Base-by-base conservation (phyloP, 2,888 invertebrate genomes). In the Amiota communis region DNA sequence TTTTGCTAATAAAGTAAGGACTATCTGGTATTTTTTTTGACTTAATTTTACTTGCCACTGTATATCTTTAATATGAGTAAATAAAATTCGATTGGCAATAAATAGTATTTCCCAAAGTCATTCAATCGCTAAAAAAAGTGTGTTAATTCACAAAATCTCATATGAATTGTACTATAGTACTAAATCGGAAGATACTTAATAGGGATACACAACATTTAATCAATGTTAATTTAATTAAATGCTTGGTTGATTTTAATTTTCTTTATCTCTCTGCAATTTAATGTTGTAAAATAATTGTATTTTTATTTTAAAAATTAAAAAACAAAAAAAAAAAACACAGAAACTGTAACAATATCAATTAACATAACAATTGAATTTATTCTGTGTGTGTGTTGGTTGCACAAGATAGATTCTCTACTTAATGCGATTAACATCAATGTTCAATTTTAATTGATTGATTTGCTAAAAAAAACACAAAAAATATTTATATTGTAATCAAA, bases 141-240 rank as follows among this genome's bases (percentile, higher is more conserved):
- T 46, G 0, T 59, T 70, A 46, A 53, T 67, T 75, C 75, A 80
- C 15, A 76, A 65, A 72, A 67, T 73, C 69, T 72, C 12, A 46
- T 73, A 17, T 23, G 23, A 1, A 23, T 23, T 36, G 36, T 36
- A n/a, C n/a, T n/a, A n/a, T n/a, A n/a, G n/a, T n/a, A n/a, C 49
- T n/a, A 65, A 46, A 78, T 72, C 69, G 72, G 51, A 74, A 67
- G 67, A 78, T 68, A 75, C 53, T 64, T 70, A 59, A 77, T 75
- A 75, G 73, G 8, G 17, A 13, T 15, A n/a, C 72, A 74, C 63
- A 65, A 73, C 75, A 49, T 47, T 68, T 23, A 53, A 68, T 68
- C 36, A 36, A 36, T 85, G 85, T 83, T 82, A 77, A 85, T 79
- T 82, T 82, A 83, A 85, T 83, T 85, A 81, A 74, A 85, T 81